Evolutionary conservation across 2,888 invertebrate genomes (phyloP).

Genomic region (Chaetogeoica ovagalla): DNA sequence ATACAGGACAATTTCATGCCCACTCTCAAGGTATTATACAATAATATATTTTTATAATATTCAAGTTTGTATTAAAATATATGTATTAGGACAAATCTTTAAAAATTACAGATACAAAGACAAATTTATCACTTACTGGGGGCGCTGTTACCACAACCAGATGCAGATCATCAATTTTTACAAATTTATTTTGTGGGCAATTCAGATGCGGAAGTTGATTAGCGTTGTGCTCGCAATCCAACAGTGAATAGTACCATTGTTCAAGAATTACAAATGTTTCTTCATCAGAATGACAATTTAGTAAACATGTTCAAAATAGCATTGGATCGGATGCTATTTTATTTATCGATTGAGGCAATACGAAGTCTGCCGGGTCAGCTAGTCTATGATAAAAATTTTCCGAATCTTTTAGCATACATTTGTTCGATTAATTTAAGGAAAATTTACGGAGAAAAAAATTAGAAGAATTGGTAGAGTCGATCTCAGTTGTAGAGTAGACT

Average conservation of each 20-base stretch:
- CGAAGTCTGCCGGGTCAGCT: no score
- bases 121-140: conserved; percentile 15
- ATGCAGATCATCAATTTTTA: conserved; percentile 21
- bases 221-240: conserved; percentile 15
- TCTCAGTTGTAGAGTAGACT: no score
- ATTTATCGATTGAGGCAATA: background rate
- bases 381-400: no score
- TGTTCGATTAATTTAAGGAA: no score
- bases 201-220: conserved; percentile 14
- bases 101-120: conserved; percentile 13
- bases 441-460: no score
- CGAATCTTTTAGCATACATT: no score
- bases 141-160: background rate
- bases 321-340: background rate
- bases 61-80: conserved; percentile 18
- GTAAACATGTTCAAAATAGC: conserved; percentile 22
- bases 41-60: conserved; percentile 15
- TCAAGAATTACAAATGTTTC: conserved; percentile 19
- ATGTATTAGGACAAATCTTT: conserved; percentile 16
- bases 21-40: conserved; percentile 7
- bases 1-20: conserved; percentile 8
- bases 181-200: conserved; percentile 11
- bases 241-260: conserved; percentile 18
- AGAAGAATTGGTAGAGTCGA: no score
- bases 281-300: conserved; percentile 27